phyloP scores from a whole-genome alignment of 2,888 invertebrate genomes.

The Laothoe populi region DNA sequence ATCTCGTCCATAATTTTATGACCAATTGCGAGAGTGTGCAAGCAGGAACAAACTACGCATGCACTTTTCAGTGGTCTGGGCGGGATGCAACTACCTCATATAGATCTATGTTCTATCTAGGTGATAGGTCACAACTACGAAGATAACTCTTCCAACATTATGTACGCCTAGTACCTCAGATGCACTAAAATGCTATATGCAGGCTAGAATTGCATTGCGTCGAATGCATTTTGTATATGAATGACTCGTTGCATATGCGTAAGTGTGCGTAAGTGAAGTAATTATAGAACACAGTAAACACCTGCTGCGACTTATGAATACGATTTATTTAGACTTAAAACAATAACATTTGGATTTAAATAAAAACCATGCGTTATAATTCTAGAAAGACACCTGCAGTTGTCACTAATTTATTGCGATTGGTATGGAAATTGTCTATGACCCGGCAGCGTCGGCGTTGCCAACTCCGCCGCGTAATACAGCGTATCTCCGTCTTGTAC shows the following conservation, averaged over 20 bases:
- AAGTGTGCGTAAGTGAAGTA: background rate
- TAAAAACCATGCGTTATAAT: background rate
- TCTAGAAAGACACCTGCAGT: conserved; percentile 20
- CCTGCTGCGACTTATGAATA: background rate
- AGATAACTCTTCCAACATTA: background rate
- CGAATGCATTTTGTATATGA: background rate
- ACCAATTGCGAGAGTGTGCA: conserved; percentile 26
- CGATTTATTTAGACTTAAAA: conserved; percentile 22
- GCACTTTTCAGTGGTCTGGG: conserved; percentile 17
- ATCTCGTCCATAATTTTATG: conserved; percentile 23
- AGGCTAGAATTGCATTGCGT: background rate
- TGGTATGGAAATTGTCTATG: conserved; percentile 30
- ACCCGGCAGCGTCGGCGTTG: conserved; percentile 33
- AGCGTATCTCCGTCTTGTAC: conserved; percentile 71
- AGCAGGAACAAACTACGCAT: conserved; percentile 25
- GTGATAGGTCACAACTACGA: conserved; percentile 1
- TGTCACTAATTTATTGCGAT: conserved; percentile 12
- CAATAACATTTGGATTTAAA: background rate
- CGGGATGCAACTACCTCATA: conserved; percentile 11
- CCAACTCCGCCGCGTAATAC: conserved; percentile 72
- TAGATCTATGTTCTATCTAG: background rate
- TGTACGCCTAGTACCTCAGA: conserved; percentile 12
- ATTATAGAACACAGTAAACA: background rate
- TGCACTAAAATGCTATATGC: conserved; percentile 6
- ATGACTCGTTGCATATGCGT: background rate